Conservation (phyloP, 2,113 vertebrate species). For the Limanda limanda region DNA sequence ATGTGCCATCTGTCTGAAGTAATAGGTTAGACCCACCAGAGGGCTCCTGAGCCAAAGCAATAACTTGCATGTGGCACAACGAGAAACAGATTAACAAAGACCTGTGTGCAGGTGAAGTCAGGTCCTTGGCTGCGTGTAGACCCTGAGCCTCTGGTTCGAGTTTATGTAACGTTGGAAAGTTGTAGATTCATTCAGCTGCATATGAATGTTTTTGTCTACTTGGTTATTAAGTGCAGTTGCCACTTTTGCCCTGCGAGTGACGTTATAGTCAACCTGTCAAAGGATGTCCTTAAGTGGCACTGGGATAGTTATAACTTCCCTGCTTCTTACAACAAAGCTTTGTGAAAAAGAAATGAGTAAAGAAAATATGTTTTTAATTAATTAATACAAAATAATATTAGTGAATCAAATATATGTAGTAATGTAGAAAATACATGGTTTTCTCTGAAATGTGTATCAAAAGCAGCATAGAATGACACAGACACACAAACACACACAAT, state of each 20-base stretch:
- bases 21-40: neutral
- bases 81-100: neutral
- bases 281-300: neutral
- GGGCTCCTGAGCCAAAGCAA: conserved; percentile 9
- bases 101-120: neutral
- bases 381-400: no score
- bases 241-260: neutral
- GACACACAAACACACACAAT: no score
- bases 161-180: neutral
- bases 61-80: neutral
- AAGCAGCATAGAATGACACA: no score
- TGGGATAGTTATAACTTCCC: neutral
- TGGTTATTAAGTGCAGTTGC: neutral
- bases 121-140: neutral
- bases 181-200: neutral
- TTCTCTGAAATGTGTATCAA: no score
- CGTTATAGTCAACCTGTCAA: neutral
- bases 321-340: no score
- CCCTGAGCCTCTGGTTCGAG: neutral
- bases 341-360: no score
- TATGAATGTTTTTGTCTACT: neutral
- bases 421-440: no score
- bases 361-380: no score
- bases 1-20: neutral
- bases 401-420: no score